A percentile compares a stretch with the other conserved stretches of the same genome.
Evolutionary conservation across 2,797 vertebrate genomes (phyloP).

Genomic region (Enteromius trimaculatus): DNA sequence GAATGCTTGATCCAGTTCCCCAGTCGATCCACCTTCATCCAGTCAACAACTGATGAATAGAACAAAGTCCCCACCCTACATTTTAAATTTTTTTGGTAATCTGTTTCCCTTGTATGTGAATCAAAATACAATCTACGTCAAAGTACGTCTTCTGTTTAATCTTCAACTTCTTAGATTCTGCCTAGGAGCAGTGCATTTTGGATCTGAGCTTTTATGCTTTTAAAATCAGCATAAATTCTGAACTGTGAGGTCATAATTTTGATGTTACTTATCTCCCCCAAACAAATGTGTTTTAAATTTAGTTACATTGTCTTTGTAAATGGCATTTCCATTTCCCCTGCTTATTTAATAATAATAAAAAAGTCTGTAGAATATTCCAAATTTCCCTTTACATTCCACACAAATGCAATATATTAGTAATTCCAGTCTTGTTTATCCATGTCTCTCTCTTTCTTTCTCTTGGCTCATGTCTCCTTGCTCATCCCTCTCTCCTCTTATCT

Average conservation of each 20-base stretch:
- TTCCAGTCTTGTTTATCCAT: constrained; percentile 61
- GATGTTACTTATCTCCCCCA: neutral
- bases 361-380: neutral
- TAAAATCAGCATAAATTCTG: neutral
- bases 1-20: no score
- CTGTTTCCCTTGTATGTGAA: neutral
- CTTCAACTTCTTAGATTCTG: no score
- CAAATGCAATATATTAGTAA: constrained; percentile 51
- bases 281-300: neutral
- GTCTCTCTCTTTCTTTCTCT: constrained; percentile 53
- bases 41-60: neutral
- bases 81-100: neutral
- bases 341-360: constrained; percentile 15
- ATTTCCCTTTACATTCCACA: constrained; percentile 37
- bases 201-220: neutral
- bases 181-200: neutral
- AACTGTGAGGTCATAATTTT: neutral
- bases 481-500: constrained; percentile 63
- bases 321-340: neutral
- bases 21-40: neutral
- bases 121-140: no score
- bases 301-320: neutral
- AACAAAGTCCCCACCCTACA: neutral
- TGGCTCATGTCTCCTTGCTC: constrained; percentile 50
- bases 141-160: no score